phyloP scores from a whole-genome alignment of 2,888 invertebrate genomes.

The Sepioteuthis lessoniana region DNA sequence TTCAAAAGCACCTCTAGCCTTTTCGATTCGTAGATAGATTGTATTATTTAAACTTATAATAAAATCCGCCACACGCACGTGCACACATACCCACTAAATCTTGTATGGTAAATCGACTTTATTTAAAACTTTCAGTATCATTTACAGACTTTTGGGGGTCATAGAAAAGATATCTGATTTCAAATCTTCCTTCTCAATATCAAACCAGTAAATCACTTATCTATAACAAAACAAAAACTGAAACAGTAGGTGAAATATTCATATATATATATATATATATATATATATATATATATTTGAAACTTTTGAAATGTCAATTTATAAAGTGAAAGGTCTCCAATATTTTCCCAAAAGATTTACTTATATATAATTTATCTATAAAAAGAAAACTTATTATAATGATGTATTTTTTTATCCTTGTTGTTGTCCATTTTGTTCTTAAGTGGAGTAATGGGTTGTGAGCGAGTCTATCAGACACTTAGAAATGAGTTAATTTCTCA shows the following conservation, averaged over 20 bases:
- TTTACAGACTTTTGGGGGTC: neutral
- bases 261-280: too few species aligned
- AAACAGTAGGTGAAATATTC: neutral
- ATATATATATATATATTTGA: too few species aligned
- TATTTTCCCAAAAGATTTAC: conserved; percentile 8
- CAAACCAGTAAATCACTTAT: neutral
- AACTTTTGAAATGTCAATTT: conserved; percentile 33
- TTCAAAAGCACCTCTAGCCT: neutral
- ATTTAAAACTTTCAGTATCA: neutral
- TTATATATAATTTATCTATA: conserved; percentile 1
- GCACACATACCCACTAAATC: neutral
- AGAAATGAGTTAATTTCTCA: too few species aligned
- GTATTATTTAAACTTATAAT: neutral
- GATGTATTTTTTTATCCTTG: neutral
- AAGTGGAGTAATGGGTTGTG: too few species aligned
- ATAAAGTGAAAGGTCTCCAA: neutral
- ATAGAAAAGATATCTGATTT: neutral
- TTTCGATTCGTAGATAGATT: neutral
- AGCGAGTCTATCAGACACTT: too few species aligned
- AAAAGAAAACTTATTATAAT: neutral
- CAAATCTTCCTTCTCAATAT: neutral
- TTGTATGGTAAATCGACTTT: neutral
- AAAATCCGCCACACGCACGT: neutral
- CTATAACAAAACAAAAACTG: neutral
- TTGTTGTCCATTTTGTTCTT: neutral